These are phyloP conservation scores for Temnopleurus reevesii DNA, from an alignment of 53 echinoderm and acorn worm genomes.

Conservation along the genomic window DNA sequence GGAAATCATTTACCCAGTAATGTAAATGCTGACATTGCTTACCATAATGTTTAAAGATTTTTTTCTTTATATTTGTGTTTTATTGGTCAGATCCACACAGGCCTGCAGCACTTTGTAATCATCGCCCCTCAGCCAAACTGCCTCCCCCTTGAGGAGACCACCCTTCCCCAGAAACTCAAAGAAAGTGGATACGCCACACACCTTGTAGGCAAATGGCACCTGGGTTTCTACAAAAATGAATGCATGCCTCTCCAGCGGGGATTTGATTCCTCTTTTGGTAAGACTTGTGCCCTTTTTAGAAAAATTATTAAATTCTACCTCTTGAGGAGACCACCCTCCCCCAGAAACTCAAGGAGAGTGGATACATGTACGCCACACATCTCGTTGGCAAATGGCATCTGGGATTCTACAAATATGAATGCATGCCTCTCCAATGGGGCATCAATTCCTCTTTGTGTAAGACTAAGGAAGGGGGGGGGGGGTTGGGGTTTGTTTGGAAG, in stretches of 20 bases:
- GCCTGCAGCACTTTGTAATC: conserved; percentile 72
- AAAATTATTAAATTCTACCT: background rate
- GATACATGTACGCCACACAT: conserved; percentile 64
- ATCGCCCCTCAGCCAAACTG: conserved; percentile 67
- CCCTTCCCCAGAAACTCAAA: conserved; percentile 67
- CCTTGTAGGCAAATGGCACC: conserved; percentile 87
- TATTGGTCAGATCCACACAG: conserved; percentile 73
- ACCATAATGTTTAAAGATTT: too few species aligned
- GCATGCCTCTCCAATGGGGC: conserved; percentile 60
- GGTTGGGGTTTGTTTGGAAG: too few species aligned
- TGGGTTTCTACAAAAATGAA: conserved; percentile 68
- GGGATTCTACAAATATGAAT: conserved; percentile 63
- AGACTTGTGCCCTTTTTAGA: background rate
- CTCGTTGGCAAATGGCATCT: conserved; percentile 66
- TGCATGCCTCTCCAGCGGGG: conserved; percentile 78
- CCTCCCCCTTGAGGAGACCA: conserved; percentile 72
- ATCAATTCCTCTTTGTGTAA: conserved; percentile 29
- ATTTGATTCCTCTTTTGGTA: conserved; percentile 84
- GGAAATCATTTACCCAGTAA: too few species aligned
- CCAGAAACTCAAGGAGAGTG: conserved; percentile 56
- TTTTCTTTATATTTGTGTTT: background rate
- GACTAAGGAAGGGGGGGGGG: too few species aligned
- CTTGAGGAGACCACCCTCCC: conserved; percentile 52
- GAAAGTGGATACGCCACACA: conserved; percentile 74
- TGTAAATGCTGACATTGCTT: too few species aligned